Evolutionary conservation across 2,888 invertebrate genomes (phyloP), one percentile per base, ranked within the genome.

Genomic region (Tipula vernalis): DNA sequence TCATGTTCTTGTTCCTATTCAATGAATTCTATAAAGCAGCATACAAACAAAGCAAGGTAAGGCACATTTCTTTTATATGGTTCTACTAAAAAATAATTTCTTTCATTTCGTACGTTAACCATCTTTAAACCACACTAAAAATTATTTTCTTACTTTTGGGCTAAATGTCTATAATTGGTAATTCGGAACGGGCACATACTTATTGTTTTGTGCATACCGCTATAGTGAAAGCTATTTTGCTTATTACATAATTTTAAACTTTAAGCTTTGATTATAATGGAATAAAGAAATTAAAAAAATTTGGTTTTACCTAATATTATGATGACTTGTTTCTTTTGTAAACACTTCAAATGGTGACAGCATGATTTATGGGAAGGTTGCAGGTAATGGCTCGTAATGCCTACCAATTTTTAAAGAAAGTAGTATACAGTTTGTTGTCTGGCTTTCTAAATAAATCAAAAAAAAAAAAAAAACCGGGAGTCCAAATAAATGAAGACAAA

Each of bases 1-100:
- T 98, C 88, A 96, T 98, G 95, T 98, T 98, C 95, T 96, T 97
- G 94, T 96, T 97, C 94, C 94, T 98, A 88, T 98, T 98, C 94
- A 96, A 96, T 90, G 96, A 98, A 91, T 98, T 98, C 93, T 98
- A 98, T 94, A 95, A 96, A 90, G 94, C 96, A 91, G 94, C 95
- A 18, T 97, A 97, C 92, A 92, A 18, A 85, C 85, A 85, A 85
- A 85, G 85, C 85, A 85, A 85, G 44, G 85, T 85, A 85, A 42
- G 71, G 18, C 71, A 71, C 12, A 28, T 28, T 71, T 71, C 28
- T 51, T 51, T 28, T 28, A 18, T 8, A 47, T n/a, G n/a, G n/a
- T n/a, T 51, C 13, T 51, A n/a, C 47, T 28, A 28, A 28, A 28
- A 28, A 28, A 28, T 28, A 28, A 28, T 28, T 28, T 28, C 28